These are phyloP conservation scores for Andrena dorsata DNA, from an alignment of 2,888 invertebrate genomes.

Conservation along the genomic window DNA sequence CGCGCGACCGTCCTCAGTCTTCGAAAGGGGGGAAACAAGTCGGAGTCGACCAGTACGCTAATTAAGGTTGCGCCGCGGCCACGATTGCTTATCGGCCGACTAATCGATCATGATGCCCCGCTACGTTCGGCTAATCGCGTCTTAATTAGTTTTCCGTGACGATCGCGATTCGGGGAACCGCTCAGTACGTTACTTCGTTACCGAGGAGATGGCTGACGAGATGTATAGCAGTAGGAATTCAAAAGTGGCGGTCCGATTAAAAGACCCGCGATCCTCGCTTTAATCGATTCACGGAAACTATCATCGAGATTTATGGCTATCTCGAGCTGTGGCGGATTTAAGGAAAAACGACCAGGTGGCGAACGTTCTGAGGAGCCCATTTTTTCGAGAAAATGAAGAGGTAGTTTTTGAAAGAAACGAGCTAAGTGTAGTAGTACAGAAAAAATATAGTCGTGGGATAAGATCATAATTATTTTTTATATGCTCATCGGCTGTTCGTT, in stretches of 20 bases:
- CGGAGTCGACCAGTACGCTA: slow-evolving; percentile 76
- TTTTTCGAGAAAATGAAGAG: too few species aligned
- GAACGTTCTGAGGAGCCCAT: too few species aligned
- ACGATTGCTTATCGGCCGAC: slow-evolving; percentile 79
- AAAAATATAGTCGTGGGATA: too few species aligned
- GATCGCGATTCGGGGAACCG: slow-evolving; percentile 67
- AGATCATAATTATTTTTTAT: too few species aligned
- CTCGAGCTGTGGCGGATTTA: too few species aligned
- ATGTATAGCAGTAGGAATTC: neutral
- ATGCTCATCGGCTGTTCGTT: too few species aligned
- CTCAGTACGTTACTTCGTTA: slow-evolving; percentile 30
- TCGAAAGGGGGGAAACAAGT: slow-evolving; percentile 63
- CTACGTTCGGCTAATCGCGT: slow-evolving; percentile 80
- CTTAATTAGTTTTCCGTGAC: slow-evolving; percentile 81
- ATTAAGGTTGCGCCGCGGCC: slow-evolving; percentile 80
- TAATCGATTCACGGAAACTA: neutral
- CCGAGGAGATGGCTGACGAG: slow-evolving; percentile 12
- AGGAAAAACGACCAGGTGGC: too few species aligned
- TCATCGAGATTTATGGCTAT: neutral
- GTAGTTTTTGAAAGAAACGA: too few species aligned
- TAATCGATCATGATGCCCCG: slow-evolving; percentile 82
- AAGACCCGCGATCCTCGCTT: neutral
- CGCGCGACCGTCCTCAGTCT: slow-evolving; percentile 15
- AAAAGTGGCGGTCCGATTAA: slow-evolving; percentile 1
- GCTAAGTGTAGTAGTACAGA: too few species aligned